These are phyloP conservation scores for Cyprinodon diabolis DNA, from an alignment of 2,797 vertebrate species.

Conservation along the genomic window DNA sequence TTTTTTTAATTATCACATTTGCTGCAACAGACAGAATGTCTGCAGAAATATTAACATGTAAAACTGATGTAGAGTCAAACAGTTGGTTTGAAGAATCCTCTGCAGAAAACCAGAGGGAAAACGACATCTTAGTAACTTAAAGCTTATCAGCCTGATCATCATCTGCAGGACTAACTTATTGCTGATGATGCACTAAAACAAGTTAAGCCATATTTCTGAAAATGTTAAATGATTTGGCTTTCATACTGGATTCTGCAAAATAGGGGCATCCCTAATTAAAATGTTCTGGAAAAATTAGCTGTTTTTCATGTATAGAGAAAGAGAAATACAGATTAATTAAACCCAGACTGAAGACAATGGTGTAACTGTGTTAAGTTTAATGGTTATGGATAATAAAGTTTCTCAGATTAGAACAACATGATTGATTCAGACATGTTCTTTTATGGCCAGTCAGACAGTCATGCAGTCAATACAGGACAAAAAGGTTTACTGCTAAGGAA, in stretches of 20 bases:
- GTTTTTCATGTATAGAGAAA: background rate
- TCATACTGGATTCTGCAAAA: background rate
- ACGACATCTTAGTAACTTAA: constrained; percentile 20
- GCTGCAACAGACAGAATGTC: too few relatives aligned
- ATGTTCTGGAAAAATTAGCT: too few relatives aligned
- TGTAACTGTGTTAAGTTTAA: background rate
- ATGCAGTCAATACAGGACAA: background rate
- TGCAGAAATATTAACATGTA: background rate
- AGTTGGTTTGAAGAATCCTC: background rate
- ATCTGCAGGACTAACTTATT: constrained; percentile 14
- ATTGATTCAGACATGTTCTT: background rate
- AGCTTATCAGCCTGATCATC: background rate
- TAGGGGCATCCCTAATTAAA: background rate
- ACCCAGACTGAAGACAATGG: background rate
- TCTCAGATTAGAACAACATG: background rate
- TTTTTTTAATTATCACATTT: too few relatives aligned
- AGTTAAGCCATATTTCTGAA: too few relatives aligned
- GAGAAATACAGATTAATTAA: background rate
- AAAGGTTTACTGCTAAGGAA: too few relatives aligned
- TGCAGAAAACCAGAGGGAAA: constrained; percentile 34
- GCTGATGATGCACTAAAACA: background rate
- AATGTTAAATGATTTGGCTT: background rate
- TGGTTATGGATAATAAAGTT: background rate
- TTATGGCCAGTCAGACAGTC: background rate
- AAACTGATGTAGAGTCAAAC: constrained; percentile 10